A percentile compares a stretch with the other conserved stretches of the same genome.
phyloP scores from a whole-genome alignment of 1,140 invertebrate species.

The Drosophila eugracilis region DNA sequence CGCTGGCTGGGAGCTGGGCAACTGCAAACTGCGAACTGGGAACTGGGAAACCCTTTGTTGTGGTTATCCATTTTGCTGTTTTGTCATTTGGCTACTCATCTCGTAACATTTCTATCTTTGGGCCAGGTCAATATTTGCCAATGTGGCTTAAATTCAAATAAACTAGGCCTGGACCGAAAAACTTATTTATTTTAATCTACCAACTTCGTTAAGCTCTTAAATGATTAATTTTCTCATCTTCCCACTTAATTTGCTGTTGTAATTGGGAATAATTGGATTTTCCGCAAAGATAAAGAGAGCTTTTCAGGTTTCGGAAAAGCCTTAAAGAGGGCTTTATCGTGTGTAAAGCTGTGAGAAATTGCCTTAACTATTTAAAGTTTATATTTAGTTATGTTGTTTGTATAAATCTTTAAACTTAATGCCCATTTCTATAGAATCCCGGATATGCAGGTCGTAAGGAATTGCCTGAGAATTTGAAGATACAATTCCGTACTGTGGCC shows the following conservation, averaged over 20 bases:
- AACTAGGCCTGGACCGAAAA: background rate
- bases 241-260: background rate
- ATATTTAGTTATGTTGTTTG: background rate
- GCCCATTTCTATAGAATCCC: slow-evolving; percentile 91
- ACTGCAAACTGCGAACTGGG: slow-evolving; percentile 7
- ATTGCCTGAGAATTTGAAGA: slow-evolving; percentile 98
- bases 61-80: slow-evolving; percentile 29
- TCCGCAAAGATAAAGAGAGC: no score
- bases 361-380: background rate
- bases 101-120: slow-evolving; percentile 5
- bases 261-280: background rate
- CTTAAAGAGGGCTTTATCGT: slow-evolving; percentile 5
- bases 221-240: background rate
- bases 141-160: slow-evolving; percentile 18
- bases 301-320: no score
- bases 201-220: background rate
- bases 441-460: slow-evolving; percentile 98
- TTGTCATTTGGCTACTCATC: background rate
- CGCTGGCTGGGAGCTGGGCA: slow-evolving; percentile 1
- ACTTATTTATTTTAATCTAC: slow-evolving; percentile 2
- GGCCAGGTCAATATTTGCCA: slow-evolving; percentile 18
- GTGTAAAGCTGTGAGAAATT: background rate
- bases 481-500: slow-evolving; percentile 98
- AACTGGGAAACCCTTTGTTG: slow-evolving; percentile 68
- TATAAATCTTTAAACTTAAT: background rate